These are phyloP conservation scores for Napeogenes inachia DNA, from an alignment of 2,888 invertebrate species.

Conservation along the genomic window DNA sequence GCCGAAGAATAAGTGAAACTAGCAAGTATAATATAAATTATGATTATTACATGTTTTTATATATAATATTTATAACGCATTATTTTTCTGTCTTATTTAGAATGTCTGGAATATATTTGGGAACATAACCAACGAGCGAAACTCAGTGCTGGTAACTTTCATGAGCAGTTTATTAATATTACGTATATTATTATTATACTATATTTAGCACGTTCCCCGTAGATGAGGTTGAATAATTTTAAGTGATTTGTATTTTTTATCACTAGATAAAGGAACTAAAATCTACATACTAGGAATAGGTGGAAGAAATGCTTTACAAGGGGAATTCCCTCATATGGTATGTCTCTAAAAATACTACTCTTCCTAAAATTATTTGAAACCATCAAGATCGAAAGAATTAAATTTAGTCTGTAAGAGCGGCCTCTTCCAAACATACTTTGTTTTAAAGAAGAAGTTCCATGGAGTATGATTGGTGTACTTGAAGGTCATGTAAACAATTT, in stretches of 20 bases:
- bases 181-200: too few relatives aligned
- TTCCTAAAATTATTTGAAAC: too few relatives aligned
- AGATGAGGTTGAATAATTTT: not conserved
- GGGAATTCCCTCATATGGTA: conserved; percentile 42
- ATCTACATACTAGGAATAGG: conserved; percentile 17
- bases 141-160: conserved; percentile 9
- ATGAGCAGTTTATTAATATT: too few relatives aligned
- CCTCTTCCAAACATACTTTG: too few relatives aligned
- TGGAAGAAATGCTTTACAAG: conserved; percentile 28
- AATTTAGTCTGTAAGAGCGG: too few relatives aligned
- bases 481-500: not conserved
- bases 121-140: conserved; percentile 27
- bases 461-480: too few relatives aligned
- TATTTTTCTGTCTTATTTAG: conserved; percentile 20
- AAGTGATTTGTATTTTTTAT: not conserved
- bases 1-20: conserved; percentile 10
- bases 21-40: conserved; percentile 9
- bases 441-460: too few relatives aligned
- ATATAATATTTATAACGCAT: conserved; percentile 10
- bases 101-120: conserved; percentile 35
- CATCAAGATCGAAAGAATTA: too few relatives aligned
- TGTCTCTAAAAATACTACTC: not conserved
- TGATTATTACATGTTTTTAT: not conserved
- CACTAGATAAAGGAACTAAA: not conserved
- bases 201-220: conserved; percentile 1